These are phyloP conservation scores for Eulithis testata DNA, from an alignment of 2,888 invertebrate genomes.

Conservation along the genomic window DNA sequence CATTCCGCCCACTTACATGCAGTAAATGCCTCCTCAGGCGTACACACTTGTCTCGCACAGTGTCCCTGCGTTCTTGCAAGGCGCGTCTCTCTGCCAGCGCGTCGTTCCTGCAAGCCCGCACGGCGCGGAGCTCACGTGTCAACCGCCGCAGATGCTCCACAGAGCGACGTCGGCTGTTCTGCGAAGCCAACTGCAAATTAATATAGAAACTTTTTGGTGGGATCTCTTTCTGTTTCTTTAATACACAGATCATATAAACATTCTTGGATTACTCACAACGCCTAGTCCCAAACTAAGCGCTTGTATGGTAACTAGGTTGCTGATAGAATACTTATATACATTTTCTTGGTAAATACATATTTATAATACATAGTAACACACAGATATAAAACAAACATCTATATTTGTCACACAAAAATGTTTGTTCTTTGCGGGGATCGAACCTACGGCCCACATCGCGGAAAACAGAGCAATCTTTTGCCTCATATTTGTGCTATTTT, in stretches of 20 bases:
- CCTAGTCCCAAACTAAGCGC: too few species aligned
- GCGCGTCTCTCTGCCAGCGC: slow-evolving; percentile 61
- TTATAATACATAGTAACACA: too few species aligned
- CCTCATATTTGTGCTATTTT: neutral
- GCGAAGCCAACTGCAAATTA: slow-evolving; percentile 69
- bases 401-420: too few species aligned
- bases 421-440: too few species aligned
- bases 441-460: too few species aligned
- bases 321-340: too few species aligned
- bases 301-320: too few species aligned
- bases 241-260: too few species aligned
- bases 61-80: slow-evolving; percentile 54
- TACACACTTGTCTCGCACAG: slow-evolving; percentile 53
- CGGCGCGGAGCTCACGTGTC: slow-evolving; percentile 69
- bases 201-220: slow-evolving; percentile 13
- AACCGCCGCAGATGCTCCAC: slow-evolving; percentile 72
- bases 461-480: neutral
- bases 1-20: slow-evolving; percentile 39
- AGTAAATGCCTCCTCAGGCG: slow-evolving; percentile 56
- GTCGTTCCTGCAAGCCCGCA: slow-evolving; percentile 65
- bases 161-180: slow-evolving; percentile 75
- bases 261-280: too few species aligned
- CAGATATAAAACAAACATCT: too few species aligned
- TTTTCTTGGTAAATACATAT: too few species aligned
- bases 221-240: neutral